Base-by-base conservation (phyloP, 2,797 vertebrate species). In the Anisognathus igniventris region DNA sequence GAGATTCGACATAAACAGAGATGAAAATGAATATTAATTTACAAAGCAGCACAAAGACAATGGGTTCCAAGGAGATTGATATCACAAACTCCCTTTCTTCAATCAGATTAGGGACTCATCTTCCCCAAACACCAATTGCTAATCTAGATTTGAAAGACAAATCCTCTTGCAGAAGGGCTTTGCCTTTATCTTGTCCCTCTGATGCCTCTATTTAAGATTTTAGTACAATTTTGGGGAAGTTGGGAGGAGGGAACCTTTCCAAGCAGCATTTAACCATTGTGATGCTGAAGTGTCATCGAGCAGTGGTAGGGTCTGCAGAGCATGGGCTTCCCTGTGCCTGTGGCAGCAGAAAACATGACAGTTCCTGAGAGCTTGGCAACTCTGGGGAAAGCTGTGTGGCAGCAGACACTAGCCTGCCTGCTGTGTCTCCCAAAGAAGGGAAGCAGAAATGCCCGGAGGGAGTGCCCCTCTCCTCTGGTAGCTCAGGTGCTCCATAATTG, bases 1-100 rank as follows among this genome's bases (percentile, higher is more conserved):
- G 86, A 93, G 86, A 80, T 68, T 74, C 6, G 2, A 74, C 53
- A 30, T 37, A 78, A 94, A 79, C 6, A 57, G 90, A 74, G 80
- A 88, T 18, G 6, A 84, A 93, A 85, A 93, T 39, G 74, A 94
- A 95, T 96, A 87, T 95, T 93, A 93, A 92, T 96, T 96, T 95
- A 82, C 92, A 95, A 94, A 94, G 93, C 92, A 89, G 72, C 86
- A 61, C 65, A 73, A 95, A 96, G 92, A 95, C 96, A 95, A 94
- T 77, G 75, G 84, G 86, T 87, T 92, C 70, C 71, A 89, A 91
- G 84, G 88, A 94, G 92, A 92, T 14, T 67, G 92, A 89, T 94
- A 95, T 74, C 93, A 86, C 64, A 71, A 33, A 51, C 92, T 76
- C 74, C 92, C 50, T 61, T 85, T 53, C 67, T 60, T 94, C 92